Percentiles rank a stretch among this genome's conserved stretches.
Conservation (phyloP, 2,797 vertebrate species). For the Spondyliosoma cantharus region DNA sequence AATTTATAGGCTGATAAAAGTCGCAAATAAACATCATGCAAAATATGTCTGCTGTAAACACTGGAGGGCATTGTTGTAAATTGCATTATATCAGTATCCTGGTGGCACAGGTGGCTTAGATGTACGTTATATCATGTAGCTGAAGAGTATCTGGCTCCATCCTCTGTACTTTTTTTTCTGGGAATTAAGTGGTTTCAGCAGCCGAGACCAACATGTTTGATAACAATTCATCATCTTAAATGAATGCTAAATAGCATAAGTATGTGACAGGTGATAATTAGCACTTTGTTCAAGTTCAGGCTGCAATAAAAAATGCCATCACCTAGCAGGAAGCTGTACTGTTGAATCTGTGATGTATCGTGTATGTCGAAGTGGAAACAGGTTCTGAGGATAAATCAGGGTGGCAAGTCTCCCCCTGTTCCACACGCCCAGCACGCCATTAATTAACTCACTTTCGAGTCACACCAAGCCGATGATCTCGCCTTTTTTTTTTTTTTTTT, state of each 20-base stretch:
- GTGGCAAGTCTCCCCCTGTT: constrained; percentile 8
- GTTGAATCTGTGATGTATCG: constrained; percentile 27
- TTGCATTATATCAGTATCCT: neutral
- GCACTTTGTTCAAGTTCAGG: neutral
- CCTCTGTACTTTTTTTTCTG: neutral
- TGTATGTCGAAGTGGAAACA: constrained; percentile 25
- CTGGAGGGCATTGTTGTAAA: constrained; percentile 28
- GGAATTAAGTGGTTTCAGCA: no score
- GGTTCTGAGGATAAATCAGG: constrained; percentile 52
- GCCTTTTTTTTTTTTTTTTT: constrained; percentile 29
- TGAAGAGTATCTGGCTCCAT: constrained; percentile 10
- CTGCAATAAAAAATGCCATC: constrained; percentile 4
- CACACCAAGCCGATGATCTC: constrained; percentile 48
- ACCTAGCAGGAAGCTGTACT: neutral
- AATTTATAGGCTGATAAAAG: constrained; percentile 48
- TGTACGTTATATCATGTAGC: neutral
- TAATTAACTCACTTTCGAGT: constrained; percentile 56
- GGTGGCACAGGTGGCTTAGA: constrained; percentile 15
- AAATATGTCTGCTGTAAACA: constrained; percentile 42
- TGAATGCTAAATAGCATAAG: neutral
- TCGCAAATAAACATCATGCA: constrained; percentile 43
- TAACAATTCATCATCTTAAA: neutral
- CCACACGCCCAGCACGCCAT: constrained; percentile 31
- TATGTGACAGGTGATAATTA: neutral
- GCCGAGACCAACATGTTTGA: no score